phyloP scores from a whole-genome alignment of 2,888 invertebrate species.

The Papilio gigon region DNA sequence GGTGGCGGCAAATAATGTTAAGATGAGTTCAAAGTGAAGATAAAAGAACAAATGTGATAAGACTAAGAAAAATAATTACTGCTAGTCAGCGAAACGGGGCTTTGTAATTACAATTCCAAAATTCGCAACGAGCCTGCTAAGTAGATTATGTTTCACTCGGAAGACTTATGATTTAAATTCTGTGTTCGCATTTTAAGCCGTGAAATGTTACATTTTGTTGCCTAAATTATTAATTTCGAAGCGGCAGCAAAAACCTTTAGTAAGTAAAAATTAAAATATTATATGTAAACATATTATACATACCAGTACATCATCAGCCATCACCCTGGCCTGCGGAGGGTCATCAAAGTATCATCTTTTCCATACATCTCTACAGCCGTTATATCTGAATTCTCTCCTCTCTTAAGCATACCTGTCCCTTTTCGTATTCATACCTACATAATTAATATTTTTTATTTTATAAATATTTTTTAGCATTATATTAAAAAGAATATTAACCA shows the following conservation, averaged over 20 bases:
- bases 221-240: conserved; percentile 23
- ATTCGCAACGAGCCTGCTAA: conserved; percentile 32
- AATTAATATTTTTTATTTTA: no score
- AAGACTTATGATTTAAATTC: conserved; percentile 34
- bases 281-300: no score
- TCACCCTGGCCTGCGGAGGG: background rate
- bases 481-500: no score
- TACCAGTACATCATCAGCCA: no score
- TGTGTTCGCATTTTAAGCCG: conserved; percentile 31
- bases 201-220: conserved; percentile 27
- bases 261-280: background rate
- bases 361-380: no score
- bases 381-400: no score
- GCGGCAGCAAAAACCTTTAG: conserved; percentile 3
- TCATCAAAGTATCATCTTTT: no score
- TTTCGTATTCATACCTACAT: no score
- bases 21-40: no score
- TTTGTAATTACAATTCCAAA: conserved; percentile 30
- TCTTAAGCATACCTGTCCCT: no score
- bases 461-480: no score
- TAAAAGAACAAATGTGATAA: conserved; percentile 14
- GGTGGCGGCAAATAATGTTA: no score
- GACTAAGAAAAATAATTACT: conserved; percentile 1
- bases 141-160: conserved; percentile 38
- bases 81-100: conserved; percentile 10